Evolutionary conservation across 2,888 invertebrate species (phyloP), one percentile per base, ranked within the genome.

Genomic region (Acronicta leporina): DNA sequence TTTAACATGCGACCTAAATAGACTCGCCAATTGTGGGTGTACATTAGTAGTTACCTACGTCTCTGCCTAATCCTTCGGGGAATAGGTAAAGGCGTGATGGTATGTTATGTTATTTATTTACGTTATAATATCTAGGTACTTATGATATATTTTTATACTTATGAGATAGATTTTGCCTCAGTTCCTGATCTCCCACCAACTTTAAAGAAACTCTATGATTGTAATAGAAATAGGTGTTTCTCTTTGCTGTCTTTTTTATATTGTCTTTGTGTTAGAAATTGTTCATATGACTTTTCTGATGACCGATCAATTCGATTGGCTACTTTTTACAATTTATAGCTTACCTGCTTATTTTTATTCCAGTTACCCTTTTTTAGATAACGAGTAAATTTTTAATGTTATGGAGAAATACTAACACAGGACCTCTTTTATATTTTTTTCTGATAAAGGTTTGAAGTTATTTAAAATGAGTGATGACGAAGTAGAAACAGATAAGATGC

Each of bases 401-500:
- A 40, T 49, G 14, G 42, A 33, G 38, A 33, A 8, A 35, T 4
- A 33, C 38, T 30, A 41, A 0, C 20, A n/a, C 33, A 9, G 25
- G 6, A 8, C 16, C 5, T n/a, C 3, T 11, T 51, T 14, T 33
- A 10, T 5, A 1, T 0, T 5, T 42, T 33, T 45, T 20, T 9
- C 4, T 6, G 11, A 16, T 10, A 10, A 8, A 30, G 14, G 25
- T 13, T 25, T 54, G 11, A 27, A 8, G 30, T 8, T 33, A 15
- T 14, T 14, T 9, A 38, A 58, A 49, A 68, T 75, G 68, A 78
- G 43, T 57, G 57, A 54, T 41, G 49, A 67, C 7, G 59, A 65
- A 33, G 44, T 46, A n/a, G 77, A 80, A 58, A 55, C 50, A 38
- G 70, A 79, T 15, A 66, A 79, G 73, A 85, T 88, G 84, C 75